Percentiles rank a stretch among this genome's conserved stretches.
Conservation (phyloP, 2,113 vertebrate genomes). For the Corythoichthys haematopterus region DNA sequence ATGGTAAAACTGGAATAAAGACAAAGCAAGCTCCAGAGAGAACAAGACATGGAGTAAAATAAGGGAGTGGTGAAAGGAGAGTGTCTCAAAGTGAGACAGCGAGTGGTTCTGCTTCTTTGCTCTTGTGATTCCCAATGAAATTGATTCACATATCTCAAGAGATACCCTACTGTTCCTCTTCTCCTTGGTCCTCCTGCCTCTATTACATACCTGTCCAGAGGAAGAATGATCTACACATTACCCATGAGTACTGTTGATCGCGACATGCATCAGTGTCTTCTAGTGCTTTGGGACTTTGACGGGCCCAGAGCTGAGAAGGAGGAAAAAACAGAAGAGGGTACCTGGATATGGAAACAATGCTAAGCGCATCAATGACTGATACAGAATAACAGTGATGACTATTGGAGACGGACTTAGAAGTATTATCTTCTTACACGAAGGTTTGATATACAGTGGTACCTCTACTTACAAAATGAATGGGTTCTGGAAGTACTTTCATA, state of each 20-base stretch:
- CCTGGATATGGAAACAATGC: conserved; percentile 4
- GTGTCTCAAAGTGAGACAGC: conserved; percentile 18
- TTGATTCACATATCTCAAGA: conserved; percentile 59
- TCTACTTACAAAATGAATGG: too few species aligned
- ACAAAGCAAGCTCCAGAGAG: conserved; percentile 18
- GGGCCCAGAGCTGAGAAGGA: conserved; percentile 15
- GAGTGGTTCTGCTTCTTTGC: conserved; percentile 47
- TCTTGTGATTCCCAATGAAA: conserved; percentile 55
- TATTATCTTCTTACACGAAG: too few species aligned
- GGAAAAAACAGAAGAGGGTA: conserved; percentile 1
- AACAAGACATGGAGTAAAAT: conserved; percentile 8
- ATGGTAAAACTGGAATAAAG: conserved; percentile 38
- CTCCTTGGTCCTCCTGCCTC: conserved; percentile 36
- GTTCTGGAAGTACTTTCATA: too few species aligned
- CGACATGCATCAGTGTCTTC: conserved; percentile 47
- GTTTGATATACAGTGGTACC: too few species aligned
- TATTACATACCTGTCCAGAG: conserved; percentile 63
- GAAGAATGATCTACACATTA: conserved; percentile 64
- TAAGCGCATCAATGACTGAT: conserved; percentile 9
- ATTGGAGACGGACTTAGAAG: not conserved
- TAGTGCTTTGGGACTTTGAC: conserved; percentile 34
- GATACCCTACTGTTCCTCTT: conserved; percentile 50
- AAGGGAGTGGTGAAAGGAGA: conserved; percentile 9
- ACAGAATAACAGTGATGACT: conserved; percentile 6
- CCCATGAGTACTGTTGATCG: conserved; percentile 58